These are phyloP conservation scores for Danio tinwini DNA, from an alignment of 2,797 vertebrate genomes.

Conservation along the genomic window DNA sequence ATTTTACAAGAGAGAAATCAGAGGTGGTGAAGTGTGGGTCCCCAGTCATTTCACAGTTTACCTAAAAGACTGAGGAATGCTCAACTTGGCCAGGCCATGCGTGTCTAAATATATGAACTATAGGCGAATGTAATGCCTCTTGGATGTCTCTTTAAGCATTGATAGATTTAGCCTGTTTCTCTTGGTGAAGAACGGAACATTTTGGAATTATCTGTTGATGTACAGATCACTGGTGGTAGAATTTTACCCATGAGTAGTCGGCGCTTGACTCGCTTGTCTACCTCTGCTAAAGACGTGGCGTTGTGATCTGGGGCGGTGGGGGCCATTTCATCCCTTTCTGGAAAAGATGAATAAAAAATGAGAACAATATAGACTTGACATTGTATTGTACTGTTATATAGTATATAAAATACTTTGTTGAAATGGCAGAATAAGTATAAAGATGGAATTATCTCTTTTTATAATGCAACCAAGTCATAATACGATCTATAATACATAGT, in stretches of 20 bases:
- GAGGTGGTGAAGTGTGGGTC: constrained; percentile 63
- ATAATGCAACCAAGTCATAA: background rate
- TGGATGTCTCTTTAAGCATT: background rate
- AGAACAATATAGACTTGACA: background rate
- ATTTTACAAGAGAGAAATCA: constrained; percentile 69
- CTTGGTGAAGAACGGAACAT: background rate
- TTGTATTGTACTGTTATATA: background rate
- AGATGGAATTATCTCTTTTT: background rate
- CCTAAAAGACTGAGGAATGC: constrained; percentile 79
- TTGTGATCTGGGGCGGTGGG: constrained; percentile 84
- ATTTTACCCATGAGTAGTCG: constrained; percentile 95
- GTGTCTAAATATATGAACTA: constrained; percentile 61
- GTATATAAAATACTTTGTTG: background rate
- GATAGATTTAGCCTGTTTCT: background rate
- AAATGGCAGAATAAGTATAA: background rate
- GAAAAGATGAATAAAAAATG: constrained; percentile 55
- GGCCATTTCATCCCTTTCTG: constrained; percentile 86
- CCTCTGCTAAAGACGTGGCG: constrained; percentile 85
- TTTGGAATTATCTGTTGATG: background rate
- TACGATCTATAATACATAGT: background rate
- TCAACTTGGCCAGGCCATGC: constrained; percentile 65
- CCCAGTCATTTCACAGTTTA: constrained; percentile 84
- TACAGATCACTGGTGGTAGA: background rate
- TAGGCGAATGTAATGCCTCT: constrained; percentile 22
- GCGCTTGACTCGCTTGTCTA: constrained; percentile 95